Evolutionary conservation across 2,888 invertebrate genomes (phyloP).

Genomic region (Cataglyphis altisquamis): DNA sequence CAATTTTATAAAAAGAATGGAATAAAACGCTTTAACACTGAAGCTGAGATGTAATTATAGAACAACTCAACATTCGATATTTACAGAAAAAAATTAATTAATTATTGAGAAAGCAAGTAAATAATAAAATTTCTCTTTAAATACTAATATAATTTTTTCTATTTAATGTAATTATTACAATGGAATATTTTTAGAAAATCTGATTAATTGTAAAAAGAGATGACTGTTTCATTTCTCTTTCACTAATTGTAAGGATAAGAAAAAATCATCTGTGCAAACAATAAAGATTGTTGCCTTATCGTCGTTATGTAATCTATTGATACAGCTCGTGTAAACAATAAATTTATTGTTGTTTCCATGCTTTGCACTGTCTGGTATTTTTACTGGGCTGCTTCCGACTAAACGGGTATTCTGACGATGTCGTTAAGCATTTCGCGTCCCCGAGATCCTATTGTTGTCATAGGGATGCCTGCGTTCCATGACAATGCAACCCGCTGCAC

Average conservation of each 20-base stretch:
- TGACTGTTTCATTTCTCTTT: neutral
- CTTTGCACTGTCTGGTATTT: neutral
- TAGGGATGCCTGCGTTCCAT: slow-evolving; percentile 53
- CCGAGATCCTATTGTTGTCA: slow-evolving; percentile 64
- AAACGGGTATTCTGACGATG: slow-evolving; percentile 29
- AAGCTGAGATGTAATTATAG: neutral
- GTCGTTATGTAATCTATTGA: neutral
- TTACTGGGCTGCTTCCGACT: neutral
- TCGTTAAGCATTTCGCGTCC: slow-evolving; percentile 58
- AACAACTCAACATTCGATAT: neutral
- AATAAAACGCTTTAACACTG: neutral
- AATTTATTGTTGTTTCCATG: neutral
- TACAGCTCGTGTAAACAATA: neutral
- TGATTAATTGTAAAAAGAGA: neutral
- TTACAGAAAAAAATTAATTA: neutral
- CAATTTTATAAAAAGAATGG: neutral
- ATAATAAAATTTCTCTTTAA: neutral
- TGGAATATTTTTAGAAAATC: neutral
- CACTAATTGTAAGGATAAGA: neutral
- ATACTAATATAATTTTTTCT: neutral
- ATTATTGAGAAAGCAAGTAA: neutral
- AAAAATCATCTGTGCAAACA: neutral
- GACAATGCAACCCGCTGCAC: slow-evolving; percentile 68
- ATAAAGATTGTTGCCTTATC: neutral
- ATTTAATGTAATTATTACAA: neutral